Conservation (phyloP, 2,797 vertebrate species). For the Lerista edwardsae region DNA sequence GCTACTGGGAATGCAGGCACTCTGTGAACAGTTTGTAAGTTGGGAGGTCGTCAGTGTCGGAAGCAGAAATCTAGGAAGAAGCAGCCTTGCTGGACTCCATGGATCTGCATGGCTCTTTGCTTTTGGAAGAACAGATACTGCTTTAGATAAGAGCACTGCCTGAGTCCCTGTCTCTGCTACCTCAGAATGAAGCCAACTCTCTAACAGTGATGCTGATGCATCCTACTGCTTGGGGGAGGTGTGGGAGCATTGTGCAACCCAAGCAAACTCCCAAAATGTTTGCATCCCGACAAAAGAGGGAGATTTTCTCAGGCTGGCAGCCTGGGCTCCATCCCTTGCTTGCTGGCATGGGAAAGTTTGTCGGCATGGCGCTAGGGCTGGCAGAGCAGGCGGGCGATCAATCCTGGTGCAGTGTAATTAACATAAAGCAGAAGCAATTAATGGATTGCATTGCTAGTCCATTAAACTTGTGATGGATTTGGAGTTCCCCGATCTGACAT, state of each 20-base stretch:
- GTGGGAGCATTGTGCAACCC: not conserved
- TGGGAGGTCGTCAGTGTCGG: not conserved
- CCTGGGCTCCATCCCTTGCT: not conserved
- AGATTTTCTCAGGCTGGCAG: not conserved
- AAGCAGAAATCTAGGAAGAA: not conserved
- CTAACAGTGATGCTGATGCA: not conserved
- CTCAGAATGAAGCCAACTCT: not conserved
- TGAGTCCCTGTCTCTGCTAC: not conserved
- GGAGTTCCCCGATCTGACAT: constrained; percentile 42
- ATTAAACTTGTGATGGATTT: constrained; percentile 35
- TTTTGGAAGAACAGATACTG: not conserved
- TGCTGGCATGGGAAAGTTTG: not conserved
- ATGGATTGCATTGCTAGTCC: constrained; percentile 43
- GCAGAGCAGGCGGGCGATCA: constrained; percentile 20
- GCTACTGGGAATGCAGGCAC: not conserved
- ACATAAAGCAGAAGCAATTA: constrained; percentile 47
- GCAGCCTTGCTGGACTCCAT: not conserved
- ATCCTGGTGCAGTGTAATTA: constrained; percentile 32
- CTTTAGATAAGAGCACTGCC: not conserved
- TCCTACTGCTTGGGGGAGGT: not conserved
- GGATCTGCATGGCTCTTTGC: not conserved
- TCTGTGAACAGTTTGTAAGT: not conserved
- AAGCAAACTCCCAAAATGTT: not conserved
- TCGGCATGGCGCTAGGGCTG: not conserved
- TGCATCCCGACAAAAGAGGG: not conserved